Evolutionary conservation across 2,797 vertebrate genomes (phyloP).

Genomic region (Euthynnus affinis): DNA sequence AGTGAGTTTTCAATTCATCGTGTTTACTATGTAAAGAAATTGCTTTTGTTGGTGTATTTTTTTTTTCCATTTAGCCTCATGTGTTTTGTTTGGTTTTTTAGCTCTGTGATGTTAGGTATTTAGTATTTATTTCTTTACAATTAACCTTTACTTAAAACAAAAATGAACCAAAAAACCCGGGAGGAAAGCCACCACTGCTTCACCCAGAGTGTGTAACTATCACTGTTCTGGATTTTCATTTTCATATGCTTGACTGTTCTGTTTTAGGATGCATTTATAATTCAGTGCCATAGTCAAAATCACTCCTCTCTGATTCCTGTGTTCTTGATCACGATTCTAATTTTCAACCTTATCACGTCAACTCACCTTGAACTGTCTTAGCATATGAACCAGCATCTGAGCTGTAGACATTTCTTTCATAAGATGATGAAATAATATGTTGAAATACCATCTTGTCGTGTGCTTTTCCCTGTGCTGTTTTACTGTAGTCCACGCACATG

Average conservation of each 20-base stretch:
- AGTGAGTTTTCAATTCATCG: constrained; percentile 71
- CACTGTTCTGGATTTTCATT: constrained; percentile 35
- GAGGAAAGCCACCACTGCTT: constrained; percentile 72
- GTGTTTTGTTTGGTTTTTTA: constrained; percentile 58
- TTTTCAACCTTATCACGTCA: constrained; percentile 7
- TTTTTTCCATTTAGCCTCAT: constrained; percentile 48
- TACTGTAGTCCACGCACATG: constrained; percentile 56
- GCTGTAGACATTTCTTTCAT: constrained; percentile 40
- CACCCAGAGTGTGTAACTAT: constrained; percentile 45
- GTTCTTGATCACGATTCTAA: not conserved
- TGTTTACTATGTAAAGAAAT: constrained; percentile 85
- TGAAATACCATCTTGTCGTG: constrained; percentile 29
- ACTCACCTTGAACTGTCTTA: constrained; percentile 3
- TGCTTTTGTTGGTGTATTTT: constrained; percentile 64
- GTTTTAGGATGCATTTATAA: constrained; percentile 51
- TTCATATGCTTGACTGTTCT: constrained; percentile 24
- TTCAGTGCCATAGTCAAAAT: constrained; percentile 58
- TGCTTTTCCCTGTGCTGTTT: constrained; percentile 49
- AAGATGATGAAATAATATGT: constrained; percentile 25
- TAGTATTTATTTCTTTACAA: constrained; percentile 83
- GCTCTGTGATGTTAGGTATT: constrained; percentile 78
- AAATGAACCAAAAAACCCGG: constrained; percentile 79
- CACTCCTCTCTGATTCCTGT: constrained; percentile 29
- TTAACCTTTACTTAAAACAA: constrained; percentile 72
- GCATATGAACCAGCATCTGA: constrained; percentile 13